Evolutionary conservation across 2,113 vertebrate species (phyloP).

Genomic region (Cryptotis parvus): DNA sequence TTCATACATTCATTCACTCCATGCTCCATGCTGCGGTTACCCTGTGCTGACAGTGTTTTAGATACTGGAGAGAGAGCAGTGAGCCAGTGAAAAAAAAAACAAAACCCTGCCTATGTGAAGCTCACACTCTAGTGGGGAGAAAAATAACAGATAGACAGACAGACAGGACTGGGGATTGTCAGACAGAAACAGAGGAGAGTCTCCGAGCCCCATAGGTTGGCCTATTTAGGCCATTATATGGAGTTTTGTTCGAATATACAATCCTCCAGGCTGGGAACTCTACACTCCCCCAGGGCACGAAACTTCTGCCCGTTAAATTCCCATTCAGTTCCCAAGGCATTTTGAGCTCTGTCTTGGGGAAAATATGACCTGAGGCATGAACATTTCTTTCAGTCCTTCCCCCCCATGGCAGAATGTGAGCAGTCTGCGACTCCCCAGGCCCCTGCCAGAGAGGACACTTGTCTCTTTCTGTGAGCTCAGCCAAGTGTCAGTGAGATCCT

Average conservation of each 20-base stretch:
- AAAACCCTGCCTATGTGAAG: rapidly evolving
- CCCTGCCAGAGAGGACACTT: too few relatives aligned
- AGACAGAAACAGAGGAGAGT: too few relatives aligned
- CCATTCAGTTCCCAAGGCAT: neutral
- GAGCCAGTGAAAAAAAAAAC: neutral
- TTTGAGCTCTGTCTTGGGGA: neutral
- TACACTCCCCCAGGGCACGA: neutral
- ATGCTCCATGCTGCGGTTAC: neutral
- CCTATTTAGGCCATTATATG: neutral
- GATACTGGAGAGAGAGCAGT: neutral
- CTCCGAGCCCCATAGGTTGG: neutral
- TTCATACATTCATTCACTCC: neutral
- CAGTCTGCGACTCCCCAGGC: too few relatives aligned
- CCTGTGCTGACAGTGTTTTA: neutral
- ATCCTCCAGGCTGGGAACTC: neutral
- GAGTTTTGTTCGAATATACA: neutral
- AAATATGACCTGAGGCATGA: neutral
- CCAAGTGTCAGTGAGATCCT: constrained; percentile 4
- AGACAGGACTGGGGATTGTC: neutral
- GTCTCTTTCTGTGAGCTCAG: neutral
- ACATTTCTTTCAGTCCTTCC: neutral
- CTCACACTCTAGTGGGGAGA: neutral
- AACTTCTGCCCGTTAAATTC: neutral
- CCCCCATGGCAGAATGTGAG: neutral
- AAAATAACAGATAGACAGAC: neutral